phyloP scores from a whole-genome alignment of 2,113 vertebrate species.

The Phylloscopus trochilus region DNA sequence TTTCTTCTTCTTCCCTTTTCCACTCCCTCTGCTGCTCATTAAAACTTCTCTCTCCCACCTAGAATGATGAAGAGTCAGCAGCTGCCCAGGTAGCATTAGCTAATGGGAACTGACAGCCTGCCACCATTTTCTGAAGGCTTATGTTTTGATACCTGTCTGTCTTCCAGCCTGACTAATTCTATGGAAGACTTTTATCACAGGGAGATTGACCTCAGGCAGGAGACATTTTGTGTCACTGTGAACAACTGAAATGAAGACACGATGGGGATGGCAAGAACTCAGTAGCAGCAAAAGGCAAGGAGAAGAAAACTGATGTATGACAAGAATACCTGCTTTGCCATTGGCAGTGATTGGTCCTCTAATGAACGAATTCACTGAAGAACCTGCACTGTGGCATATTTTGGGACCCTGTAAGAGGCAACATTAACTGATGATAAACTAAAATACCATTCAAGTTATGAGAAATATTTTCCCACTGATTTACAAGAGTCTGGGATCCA shows the following conservation, averaged over 20 bases:
- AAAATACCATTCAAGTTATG: not conserved
- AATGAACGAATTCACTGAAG: constrained; percentile 4
- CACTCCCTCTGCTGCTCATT: constrained; percentile 49
- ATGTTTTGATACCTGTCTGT: constrained; percentile 19
- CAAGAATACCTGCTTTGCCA: not conserved
- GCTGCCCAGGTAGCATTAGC: not conserved
- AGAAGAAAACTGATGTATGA: constrained; percentile 16
- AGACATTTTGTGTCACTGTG: constrained; percentile 41
- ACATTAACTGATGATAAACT: constrained; percentile 23
- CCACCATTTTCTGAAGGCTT: constrained; percentile 3
- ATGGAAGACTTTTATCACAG: constrained; percentile 32
- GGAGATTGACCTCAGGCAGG: constrained; percentile 41
- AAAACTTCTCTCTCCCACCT: constrained; percentile 30
- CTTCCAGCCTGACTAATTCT: constrained; percentile 43
- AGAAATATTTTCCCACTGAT: not conserved
- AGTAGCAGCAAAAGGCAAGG: not conserved
- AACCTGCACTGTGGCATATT: not conserved
- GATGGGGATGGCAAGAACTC: not conserved
- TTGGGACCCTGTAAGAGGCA: not conserved
- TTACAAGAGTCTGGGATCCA: not conserved
- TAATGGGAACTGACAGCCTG: constrained; percentile 54
- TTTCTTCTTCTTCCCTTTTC: not conserved
- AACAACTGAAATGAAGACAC: constrained; percentile 5
- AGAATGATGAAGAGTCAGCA: constrained; percentile 26
- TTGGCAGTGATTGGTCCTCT: not conserved